Evolutionary conservation across 2,797 vertebrate genomes (phyloP), one percentile per base, ranked within the genome.

Genomic region (Lithobates sylvaticus): DNA sequence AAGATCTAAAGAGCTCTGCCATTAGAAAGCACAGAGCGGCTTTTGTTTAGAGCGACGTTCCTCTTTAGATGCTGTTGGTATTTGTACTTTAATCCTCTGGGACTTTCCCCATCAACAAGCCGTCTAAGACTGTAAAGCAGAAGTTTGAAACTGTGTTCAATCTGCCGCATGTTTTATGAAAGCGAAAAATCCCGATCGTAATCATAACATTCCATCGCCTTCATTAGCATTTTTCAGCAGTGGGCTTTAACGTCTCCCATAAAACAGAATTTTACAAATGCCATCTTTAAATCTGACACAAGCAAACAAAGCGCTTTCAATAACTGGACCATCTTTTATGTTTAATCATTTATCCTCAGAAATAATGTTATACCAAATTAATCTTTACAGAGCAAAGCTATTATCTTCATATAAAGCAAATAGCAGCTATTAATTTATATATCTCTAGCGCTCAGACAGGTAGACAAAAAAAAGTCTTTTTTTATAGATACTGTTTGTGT

Each of bases 361-460:
- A 71, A 76, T 76, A 39, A 76, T 71, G 39, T 67, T 78, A 65
- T 76, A 82, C 47, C 36, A 86, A 85, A 72, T 83, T 82, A 78
- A 77, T 83, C 74, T 83, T 78, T 86, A 86, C 76, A 68, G 77
- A 73, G 67, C 23, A 77, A 85, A 75, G 72, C 80, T 76, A 78
- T 78, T 83, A 86, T 83, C 64, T 67, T 32, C 69, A 68, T 76
- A 72, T 86, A 73, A 68, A 74, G 47, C 74, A 23, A 86, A 86
- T 34, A 16, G 65, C 79, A 34, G 73, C 74, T 39, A 77, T 77
- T 78, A 83, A 86, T 86, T 77, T 83, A 21, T 71, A 86, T 78
- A 78, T 42, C 68, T 36, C 10, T 0, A 16, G 27, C 16, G 18
- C 69, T 79, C 73, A 83, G 58, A 16, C 74, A 83, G 65, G 50